A percentile compares a stretch with the other conserved stretches of the same genome.
Conservation (phyloP, 2,113 vertebrate species). For the Opisthocomus hoazin region DNA sequence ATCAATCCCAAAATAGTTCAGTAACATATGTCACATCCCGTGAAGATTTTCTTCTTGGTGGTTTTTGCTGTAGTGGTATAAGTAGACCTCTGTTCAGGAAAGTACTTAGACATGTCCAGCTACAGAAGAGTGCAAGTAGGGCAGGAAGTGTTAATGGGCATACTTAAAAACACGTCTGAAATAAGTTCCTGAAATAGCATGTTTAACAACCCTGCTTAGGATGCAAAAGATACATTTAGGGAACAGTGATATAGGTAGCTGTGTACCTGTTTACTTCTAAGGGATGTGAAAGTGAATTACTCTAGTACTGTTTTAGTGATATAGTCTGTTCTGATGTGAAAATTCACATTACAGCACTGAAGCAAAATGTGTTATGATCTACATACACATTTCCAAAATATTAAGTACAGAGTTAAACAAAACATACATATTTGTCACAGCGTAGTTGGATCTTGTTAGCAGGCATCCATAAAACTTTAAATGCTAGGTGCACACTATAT, state of each 20-base stretch:
- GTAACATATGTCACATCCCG: background rate
- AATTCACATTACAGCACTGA: background rate
- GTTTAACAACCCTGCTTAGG: background rate
- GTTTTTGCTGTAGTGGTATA: background rate
- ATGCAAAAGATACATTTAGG: background rate
- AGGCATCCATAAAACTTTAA: background rate
- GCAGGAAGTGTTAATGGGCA: background rate
- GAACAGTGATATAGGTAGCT: background rate
- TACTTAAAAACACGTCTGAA: background rate
- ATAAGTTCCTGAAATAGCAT: background rate
- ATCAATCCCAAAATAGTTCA: background rate
- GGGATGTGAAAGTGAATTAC: background rate
- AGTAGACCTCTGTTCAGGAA: background rate
- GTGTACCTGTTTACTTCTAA: background rate
- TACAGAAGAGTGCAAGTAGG: background rate
- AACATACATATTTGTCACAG: background rate
- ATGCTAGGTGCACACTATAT: background rate
- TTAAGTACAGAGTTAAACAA: background rate
- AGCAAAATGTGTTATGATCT: background rate
- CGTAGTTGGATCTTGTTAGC: background rate
- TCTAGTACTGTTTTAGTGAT: background rate
- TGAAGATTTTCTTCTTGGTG: background rate
- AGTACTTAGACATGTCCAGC: background rate
- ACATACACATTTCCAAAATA: background rate
- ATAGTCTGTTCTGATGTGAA: background rate